Evolutionary conservation across 1,140 invertebrate species (phyloP), one percentile per base, ranked within the genome.

Genomic region (Druon quercuslanigerum): DNA sequence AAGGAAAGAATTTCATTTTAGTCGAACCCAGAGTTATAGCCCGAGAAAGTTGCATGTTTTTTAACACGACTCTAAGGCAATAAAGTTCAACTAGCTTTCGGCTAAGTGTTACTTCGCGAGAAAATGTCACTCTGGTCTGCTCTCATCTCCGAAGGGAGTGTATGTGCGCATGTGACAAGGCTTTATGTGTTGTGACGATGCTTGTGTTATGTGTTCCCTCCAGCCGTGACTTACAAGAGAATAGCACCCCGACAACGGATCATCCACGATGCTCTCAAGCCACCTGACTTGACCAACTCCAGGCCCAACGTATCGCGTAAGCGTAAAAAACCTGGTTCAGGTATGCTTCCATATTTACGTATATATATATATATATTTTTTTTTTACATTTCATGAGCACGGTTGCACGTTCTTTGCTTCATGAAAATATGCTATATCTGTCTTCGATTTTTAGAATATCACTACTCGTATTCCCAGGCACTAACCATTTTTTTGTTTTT

Each of bases 241-340:
- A 91, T 91, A 86, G 86, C 84, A 72, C 90, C 90, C n/a, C 86
- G 87, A 73, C 89, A 89, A 77, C 86, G 84, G 76, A 84, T 84
- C 72, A 82, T 85, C 85, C 86, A 88, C 82, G 84, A 79, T 74
- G 73, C 82, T 74, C 82, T 73, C 52, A 77, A 72, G 57, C 78
- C 73, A 73, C 70, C 71, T 79, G 75, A 70, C 72, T 71, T 73
- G 74, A 80, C 78, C 74, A 78, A 86, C 74, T 78, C 86, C 73
- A 86, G 79, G 85, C 54, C 77, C 71, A 83, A 90, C 85, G 86
- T 90, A 74, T 93, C 94, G 56, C 93, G 95, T 89, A 96, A 96
- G 92, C 92, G 95, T 87, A 96, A 96, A 92, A 95, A 95, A 86
- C 95, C 95, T 13, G 94, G 94, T 71, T 92, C 93, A 89, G 94